Evolutionary conservation across 2,797 vertebrate genomes (phyloP), one percentile per base, ranked within the genome.

Genomic region (Hippocampus kuda): DNA sequence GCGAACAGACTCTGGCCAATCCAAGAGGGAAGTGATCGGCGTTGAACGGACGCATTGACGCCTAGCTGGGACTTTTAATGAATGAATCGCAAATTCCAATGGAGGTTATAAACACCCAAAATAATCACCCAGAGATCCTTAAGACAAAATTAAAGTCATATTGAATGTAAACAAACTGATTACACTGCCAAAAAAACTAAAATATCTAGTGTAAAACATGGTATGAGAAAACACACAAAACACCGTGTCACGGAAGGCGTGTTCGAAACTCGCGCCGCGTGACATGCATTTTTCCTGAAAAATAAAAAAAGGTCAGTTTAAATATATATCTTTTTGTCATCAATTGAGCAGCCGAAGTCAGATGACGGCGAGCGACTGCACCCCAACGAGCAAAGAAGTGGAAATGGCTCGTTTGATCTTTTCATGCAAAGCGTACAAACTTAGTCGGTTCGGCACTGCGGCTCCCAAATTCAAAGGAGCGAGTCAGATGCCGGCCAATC

Each of bases 91-190:
- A 44, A 46, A 46, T 46, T 46, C 15, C 44, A 46, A 46, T 13
- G 13, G 6, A 59, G 41, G n/a, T 15, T 42, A 46, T 69, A 11
- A 77, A 71, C 71, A 77, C 84, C 85, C 83, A 86, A 84, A 85
- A 78, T 88, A 81, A 88, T 75, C 85, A 85, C 86, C 84, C 83
- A 84, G 76, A 87, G 79, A 82, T 83, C 78, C 71, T 81, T 81
- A 75, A 79, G 8, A 85, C 54, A 75, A 82, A 86, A 74, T 79
- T 81, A 77, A 79, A 81, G 75, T 83, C 72, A 70, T 69, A 77
- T 56, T 62, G 54, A 41, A 81, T 76, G 84, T 90, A 89, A 88
- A 91, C 80, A 84, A 70, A 77, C n/a, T 71, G 77, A 83, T 81
- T 84, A 86, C 60, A 82, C 70, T 75, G 41, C 76, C 26, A 68